These are phyloP conservation scores for Podilymbus podiceps DNA, from an alignment of 2,113 vertebrate species.

Conservation along the genomic window DNA sequence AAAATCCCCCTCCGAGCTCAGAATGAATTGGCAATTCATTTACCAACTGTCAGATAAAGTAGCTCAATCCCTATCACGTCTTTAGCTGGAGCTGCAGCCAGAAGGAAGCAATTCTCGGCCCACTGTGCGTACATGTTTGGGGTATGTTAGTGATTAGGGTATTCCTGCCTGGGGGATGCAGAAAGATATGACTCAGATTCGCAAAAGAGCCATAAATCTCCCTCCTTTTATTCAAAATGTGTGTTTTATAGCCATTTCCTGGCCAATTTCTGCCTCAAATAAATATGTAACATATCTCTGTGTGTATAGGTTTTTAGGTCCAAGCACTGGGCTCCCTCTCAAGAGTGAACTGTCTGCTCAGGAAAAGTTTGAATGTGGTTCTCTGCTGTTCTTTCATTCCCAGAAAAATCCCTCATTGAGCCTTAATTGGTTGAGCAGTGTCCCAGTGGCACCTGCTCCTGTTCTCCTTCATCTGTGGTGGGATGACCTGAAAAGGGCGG, in stretches of 20 bases:
- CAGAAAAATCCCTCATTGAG: neutral
- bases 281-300: constrained; percentile 76
- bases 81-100: constrained; percentile 70
- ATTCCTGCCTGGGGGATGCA: constrained; percentile 73
- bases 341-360: constrained; percentile 10
- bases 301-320: constrained; percentile 29
- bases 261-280: constrained; percentile 76
- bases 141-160: constrained; percentile 83
- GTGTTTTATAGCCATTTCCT: constrained; percentile 80
- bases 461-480: neutral
- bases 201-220: constrained; percentile 82
- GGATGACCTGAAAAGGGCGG: neutral
- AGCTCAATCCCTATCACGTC: constrained; percentile 71
- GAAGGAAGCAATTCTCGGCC: constrained; percentile 80
- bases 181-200: constrained; percentile 80
- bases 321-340: constrained; percentile 13
- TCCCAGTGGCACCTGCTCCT: constrained; percentile 11
- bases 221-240: constrained; percentile 78
- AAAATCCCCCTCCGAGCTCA: constrained; percentile 55
- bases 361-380: neutral
- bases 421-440: neutral
- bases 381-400: neutral
- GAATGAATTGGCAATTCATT: constrained; percentile 80
- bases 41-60: constrained; percentile 76
- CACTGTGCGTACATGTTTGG: constrained; percentile 74